A percentile compares a stretch with the other conserved stretches of the same genome.
These are phyloP conservation scores for Rhyzopertha dominica DNA, from an alignment of 1,140 invertebrate species.

Conservation along the genomic window DNA sequence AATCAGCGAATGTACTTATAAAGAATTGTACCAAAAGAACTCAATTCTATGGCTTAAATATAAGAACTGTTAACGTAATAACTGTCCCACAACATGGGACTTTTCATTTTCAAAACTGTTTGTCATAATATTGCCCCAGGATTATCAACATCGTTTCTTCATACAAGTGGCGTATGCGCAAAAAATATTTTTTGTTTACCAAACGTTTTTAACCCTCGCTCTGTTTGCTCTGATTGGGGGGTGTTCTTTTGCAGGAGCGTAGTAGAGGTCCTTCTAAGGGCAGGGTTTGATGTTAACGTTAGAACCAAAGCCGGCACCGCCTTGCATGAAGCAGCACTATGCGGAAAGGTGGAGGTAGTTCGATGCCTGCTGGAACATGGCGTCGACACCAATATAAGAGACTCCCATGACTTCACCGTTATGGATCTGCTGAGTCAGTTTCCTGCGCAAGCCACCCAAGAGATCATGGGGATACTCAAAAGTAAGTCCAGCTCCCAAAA, in stretches of 20 bases:
- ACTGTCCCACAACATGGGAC: too few species aligned
- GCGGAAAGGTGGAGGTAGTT: slow-evolving; percentile 89
- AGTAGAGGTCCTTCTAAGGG: slow-evolving; percentile 73
- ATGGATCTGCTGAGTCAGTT: slow-evolving; percentile 82
- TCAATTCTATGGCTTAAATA: too few species aligned
- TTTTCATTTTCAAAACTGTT: too few species aligned
- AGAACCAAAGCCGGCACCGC: slow-evolving; percentile 84
- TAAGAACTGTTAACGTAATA: too few species aligned
- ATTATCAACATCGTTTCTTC: too few species aligned
- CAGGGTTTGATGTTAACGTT: slow-evolving; percentile 86
- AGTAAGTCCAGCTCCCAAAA: slow-evolving; percentile 55
- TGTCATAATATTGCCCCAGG: too few species aligned
- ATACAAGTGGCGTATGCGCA: too few species aligned
- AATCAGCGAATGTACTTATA: too few species aligned
- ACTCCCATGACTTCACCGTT: slow-evolving; percentile 77
- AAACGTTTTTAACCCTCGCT: too few species aligned
- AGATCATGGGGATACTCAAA: slow-evolving; percentile 77
- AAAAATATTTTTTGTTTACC: too few species aligned
- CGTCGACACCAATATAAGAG: slow-evolving; percentile 73
- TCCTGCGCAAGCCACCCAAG: slow-evolving; percentile 81
- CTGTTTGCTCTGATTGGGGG: too few species aligned
- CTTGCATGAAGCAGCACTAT: slow-evolving; percentile 90
- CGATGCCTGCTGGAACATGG: slow-evolving; percentile 75
- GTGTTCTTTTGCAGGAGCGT: slow-evolving; percentile 62
- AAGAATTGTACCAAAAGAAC: too few species aligned